Percentiles rank a stretch among this genome's conserved stretches.
Conservation (phyloP, 2,113 vertebrate genomes). For the Diglossa brunneiventris region DNA sequence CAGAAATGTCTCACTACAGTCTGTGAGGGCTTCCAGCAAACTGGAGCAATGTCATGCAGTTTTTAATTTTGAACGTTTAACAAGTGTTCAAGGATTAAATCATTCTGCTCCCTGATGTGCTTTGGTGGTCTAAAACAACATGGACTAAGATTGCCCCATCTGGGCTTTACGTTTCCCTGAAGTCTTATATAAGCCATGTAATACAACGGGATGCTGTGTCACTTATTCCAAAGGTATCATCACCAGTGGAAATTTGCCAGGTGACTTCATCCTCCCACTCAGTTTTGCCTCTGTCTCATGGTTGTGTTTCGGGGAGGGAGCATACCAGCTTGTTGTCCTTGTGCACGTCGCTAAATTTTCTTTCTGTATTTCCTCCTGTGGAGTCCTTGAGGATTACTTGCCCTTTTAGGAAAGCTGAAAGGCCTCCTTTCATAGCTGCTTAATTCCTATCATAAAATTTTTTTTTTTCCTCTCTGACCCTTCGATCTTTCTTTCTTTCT, state of each 20-base stretch:
- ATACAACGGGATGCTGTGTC: constrained; percentile 63
- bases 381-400: constrained; percentile 13
- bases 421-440: neutral
- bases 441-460: neutral
- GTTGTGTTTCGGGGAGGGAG: constrained; percentile 33
- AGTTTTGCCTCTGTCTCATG: constrained; percentile 58
- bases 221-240: constrained; percentile 68
- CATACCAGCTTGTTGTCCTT: constrained; percentile 46
- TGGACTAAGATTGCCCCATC: constrained; percentile 41
- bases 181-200: constrained; percentile 55
- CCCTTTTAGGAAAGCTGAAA: constrained; percentile 17
- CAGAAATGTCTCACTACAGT: neutral
- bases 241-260: constrained; percentile 63
- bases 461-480: neutral
- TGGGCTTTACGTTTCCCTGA: constrained; percentile 55
- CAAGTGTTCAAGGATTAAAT: constrained; percentile 39
- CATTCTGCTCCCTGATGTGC: constrained; percentile 34
- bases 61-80: neutral
- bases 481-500: neutral
- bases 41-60: neutral
- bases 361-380: neutral
- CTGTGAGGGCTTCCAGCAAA: neutral
- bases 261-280: constrained; percentile 68
- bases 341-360: constrained; percentile 1
- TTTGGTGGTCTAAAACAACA: constrained; percentile 51